These are phyloP conservation scores for Spheniscus humboldti DNA, from an alignment of 2,797 vertebrate species.

Conservation along the genomic window DNA sequence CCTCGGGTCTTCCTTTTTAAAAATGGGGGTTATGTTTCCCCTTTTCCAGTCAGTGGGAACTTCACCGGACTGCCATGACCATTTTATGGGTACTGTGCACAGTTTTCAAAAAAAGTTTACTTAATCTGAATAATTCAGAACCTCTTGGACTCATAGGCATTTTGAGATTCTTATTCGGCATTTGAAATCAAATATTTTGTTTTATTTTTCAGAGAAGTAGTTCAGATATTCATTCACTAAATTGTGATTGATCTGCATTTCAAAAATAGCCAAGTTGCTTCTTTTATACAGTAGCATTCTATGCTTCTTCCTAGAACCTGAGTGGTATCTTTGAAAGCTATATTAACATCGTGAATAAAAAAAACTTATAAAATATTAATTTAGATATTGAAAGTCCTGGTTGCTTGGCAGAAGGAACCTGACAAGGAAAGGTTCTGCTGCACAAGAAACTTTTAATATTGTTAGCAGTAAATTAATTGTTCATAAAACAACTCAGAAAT, in stretches of 20 bases:
- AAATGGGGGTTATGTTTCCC: too few species aligned
- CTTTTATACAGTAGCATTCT: not conserved
- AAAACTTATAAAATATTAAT: not conserved
- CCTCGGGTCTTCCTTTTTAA: too few species aligned
- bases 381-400: not conserved
- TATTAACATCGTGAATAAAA: not conserved
- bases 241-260: not conserved
- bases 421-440: not conserved
- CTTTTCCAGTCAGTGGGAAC: too few species aligned
- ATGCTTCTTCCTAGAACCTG: not conserved
- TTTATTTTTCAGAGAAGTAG: not conserved
- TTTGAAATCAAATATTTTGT: not conserved
- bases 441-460: not conserved
- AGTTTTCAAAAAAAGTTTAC: not conserved
- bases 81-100: not conserved
- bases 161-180: not conserved
- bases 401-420: not conserved
- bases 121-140: not conserved
- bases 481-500: not conserved
- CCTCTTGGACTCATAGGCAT: not conserved
- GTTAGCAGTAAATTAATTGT: not conserved
- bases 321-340: not conserved
- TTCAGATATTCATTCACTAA: not conserved
- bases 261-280: not conserved
- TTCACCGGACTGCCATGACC: too few species aligned